phyloP scores from a whole-genome alignment of 1,140 invertebrate species.

The Leptopilina boulardi region DNA sequence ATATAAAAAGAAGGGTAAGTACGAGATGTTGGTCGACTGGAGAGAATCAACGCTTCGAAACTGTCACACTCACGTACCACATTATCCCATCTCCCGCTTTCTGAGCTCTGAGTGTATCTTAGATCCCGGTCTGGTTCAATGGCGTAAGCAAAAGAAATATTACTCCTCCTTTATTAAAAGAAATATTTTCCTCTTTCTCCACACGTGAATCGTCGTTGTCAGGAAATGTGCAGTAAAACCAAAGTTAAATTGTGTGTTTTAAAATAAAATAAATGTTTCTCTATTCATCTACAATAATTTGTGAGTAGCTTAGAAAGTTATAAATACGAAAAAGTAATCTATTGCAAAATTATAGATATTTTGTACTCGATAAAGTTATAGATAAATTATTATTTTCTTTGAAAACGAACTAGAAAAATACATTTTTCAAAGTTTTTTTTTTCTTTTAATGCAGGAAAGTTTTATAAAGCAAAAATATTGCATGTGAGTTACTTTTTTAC shows the following conservation, averaged over 20 bases:
- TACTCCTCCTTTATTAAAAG: not conserved
- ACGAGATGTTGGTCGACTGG: slow-evolving; percentile 19
- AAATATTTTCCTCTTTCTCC: not conserved
- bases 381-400: slow-evolving; percentile 6
- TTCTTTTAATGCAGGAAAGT: no score
- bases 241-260: not conserved
- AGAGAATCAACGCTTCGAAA: slow-evolving; percentile 50
- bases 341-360: not conserved
- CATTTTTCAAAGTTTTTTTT: no score
- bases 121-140: slow-evolving; percentile 13
- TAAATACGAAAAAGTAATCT: not conserved
- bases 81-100: slow-evolving; percentile 33
- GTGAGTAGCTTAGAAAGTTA: not conserved
- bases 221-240: not conserved
- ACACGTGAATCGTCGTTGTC: no score
- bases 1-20: not conserved
- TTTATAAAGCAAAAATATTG: no score
- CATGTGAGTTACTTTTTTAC: no score
- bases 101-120: slow-evolving; percentile 27
- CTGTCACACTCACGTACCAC: slow-evolving; percentile 39
- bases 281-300: not conserved
- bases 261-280: not conserved
- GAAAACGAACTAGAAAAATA: not conserved
- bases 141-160: slow-evolving; percentile 6
- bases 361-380: not conserved